Percentiles rank a stretch among this genome's conserved stretches.
Conservation (phyloP, 2,888 invertebrate species). For the Ischnus inquisitorius region DNA sequence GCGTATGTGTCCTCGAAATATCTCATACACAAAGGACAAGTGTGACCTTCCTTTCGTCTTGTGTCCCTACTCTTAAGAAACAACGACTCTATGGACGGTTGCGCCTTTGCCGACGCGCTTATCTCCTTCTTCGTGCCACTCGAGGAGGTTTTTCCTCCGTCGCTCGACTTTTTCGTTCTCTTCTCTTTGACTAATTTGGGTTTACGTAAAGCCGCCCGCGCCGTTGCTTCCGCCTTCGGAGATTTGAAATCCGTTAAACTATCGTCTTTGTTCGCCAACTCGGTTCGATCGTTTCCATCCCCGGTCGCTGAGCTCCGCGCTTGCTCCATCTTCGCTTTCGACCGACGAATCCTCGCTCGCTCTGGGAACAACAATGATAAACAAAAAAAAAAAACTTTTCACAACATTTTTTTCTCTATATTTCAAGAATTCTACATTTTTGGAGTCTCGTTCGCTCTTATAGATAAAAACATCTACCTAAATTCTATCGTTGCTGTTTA, state of each 20-base stretch:
- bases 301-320: no score
- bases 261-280: conserved; percentile 72
- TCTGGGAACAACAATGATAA: conserved; percentile 42
- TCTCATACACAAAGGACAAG: conserved; percentile 84
- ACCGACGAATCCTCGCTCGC: conserved; percentile 8
- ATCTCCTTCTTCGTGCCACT: conserved; percentile 51
- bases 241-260: conserved; percentile 82
- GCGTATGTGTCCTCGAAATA: conserved; percentile 74
- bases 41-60: conserved; percentile 71
- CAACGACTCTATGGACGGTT: conserved; percentile 79
- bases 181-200: conserved; percentile 66
- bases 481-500: neutral
- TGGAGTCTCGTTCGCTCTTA: neutral
- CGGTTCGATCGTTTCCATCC: neutral
- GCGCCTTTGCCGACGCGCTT: conserved; percentile 53
- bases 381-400: conserved; percentile 7
- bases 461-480: conserved; percentile 41
- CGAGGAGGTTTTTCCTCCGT: conserved; percentile 27
- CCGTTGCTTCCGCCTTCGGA: conserved; percentile 69
- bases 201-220: conserved; percentile 35
- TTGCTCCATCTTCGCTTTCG: neutral
- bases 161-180: conserved; percentile 65
- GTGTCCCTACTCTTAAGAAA: conserved; percentile 77
- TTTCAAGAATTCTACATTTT: conserved; percentile 19
- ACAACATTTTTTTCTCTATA: neutral